phyloP scores from a whole-genome alignment of 2,797 vertebrate species.

The Enteromius treurensis region DNA sequence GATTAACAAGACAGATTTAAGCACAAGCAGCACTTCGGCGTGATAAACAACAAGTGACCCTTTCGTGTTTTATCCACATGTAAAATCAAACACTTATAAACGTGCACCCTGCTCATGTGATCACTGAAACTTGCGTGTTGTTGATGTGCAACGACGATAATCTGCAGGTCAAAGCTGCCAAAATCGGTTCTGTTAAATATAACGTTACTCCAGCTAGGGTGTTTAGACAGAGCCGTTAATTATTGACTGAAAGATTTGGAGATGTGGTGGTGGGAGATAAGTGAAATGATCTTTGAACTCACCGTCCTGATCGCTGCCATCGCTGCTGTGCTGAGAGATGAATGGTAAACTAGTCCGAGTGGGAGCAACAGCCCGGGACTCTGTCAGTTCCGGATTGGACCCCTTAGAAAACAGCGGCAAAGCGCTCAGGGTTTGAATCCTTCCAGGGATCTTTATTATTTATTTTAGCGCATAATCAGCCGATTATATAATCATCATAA shows the following conservation, averaged over 20 bases:
- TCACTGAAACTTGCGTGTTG: not conserved
- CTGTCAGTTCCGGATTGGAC: slow-evolving; percentile 68
- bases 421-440: not conserved
- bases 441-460: not conserved
- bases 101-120: too few relatives aligned
- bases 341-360: slow-evolving; percentile 56
- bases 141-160: not conserved
- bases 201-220: not conserved
- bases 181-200: not conserved
- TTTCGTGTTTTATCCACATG: not conserved
- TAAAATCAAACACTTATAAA: not conserved
- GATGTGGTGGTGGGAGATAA: slow-evolving; percentile 20
- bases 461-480: not conserved
- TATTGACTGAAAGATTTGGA: slow-evolving; percentile 57
- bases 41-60: not conserved
- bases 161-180: not conserved
- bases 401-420: slow-evolving; percentile 7
- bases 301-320: slow-evolving; percentile 81
- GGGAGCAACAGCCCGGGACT: slow-evolving; percentile 51
- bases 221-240: slow-evolving; percentile 51
- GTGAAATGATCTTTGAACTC: slow-evolving; percentile 66
- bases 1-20: not conserved
- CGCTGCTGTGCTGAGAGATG: slow-evolving; percentile 57
- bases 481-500: not conserved
- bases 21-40: not conserved